Conservation (phyloP, 2,888 invertebrate genomes). For the Drosophila quasianomalipes region DNA sequence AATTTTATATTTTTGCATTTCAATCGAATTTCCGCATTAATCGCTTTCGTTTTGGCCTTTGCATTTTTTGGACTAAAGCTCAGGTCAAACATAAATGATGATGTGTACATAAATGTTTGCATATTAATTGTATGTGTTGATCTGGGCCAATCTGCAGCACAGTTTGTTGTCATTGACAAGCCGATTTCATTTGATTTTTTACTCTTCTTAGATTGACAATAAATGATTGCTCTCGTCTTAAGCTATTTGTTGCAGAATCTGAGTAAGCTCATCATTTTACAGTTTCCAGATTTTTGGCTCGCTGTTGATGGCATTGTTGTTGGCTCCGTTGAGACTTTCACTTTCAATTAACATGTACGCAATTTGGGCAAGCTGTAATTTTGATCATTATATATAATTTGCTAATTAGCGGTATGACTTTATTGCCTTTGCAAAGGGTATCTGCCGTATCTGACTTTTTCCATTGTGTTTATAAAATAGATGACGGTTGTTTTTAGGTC, state of each 20-base stretch:
- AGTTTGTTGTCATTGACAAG: neutral
- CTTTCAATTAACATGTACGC: slow-evolving; percentile 41
- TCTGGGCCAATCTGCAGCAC: slow-evolving; percentile 14
- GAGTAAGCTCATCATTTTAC: neutral
- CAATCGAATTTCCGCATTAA: neutral
- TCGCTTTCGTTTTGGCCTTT: slow-evolving; percentile 10
- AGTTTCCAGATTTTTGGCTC: neutral
- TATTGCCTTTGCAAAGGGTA: slow-evolving; percentile 9
- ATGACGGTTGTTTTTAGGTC: neutral
- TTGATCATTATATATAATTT: slow-evolving; percentile 58
- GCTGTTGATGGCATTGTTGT: neutral
- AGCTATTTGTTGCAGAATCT: neutral
- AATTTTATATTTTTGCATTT: neutral
- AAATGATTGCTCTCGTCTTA: neutral
- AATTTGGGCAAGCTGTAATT: slow-evolving; percentile 37
- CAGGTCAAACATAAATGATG: slow-evolving; percentile 6
- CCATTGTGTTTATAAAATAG: neutral
- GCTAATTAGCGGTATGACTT: slow-evolving; percentile 30
- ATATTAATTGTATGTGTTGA: slow-evolving; percentile 8
- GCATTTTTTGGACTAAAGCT: slow-evolving; percentile 7
- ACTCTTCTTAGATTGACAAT: neutral
- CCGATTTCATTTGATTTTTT: neutral
- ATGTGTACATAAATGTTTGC: neutral
- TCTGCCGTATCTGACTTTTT: neutral
- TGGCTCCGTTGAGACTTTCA: slow-evolving; percentile 46